Base-by-base conservation (phyloP, 2,113 vertebrate species). In the Phrynocephalus versicolor region DNA sequence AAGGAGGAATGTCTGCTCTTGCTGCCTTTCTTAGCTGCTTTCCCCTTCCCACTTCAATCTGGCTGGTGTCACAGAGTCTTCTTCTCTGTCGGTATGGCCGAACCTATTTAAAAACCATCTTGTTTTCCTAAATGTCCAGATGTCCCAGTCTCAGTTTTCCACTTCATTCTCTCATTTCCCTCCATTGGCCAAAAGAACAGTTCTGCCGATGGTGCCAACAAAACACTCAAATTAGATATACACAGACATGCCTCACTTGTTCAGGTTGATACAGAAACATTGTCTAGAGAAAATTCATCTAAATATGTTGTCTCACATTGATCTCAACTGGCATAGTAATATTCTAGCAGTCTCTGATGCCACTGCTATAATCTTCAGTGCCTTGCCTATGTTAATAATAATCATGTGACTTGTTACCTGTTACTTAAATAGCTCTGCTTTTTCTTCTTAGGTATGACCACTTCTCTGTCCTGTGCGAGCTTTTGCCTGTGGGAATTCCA, bases 401-500 rank as follows among this genome's bases (percentile, higher is more conserved):
- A 51, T 51, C 10, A 51, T 51, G 45, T 51, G 45, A 51, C 45
- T 51, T 51, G 10, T 51, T 78, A 0, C 12, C 76, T 41, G 55
- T 88, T 21, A 19, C 51, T 55, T 73, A 67, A n/a, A 93, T 64
- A 55, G 70, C 23, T 27, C 1, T 18, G n/a, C 51, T 21, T 89
- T 90, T 81, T 89, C 57, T 88, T 82, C 2, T 0, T 84, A 99
- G 99, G 95, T 99, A 99, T 3, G 98, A 99, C 93, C 99, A 99
- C 89, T 96, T 98, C 92, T 97, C 98, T 0, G 98, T 99, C 90
- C 94, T 99, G 86, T 99, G 99, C 71, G 99, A 99, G 94, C 96
- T 99, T 87, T 95, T 99, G 73, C 98, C 98, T 0, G 95, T 98
- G 89, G 97, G 96, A 3, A 93, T 99, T 78, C 98, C 98, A 0